Base-by-base conservation (phyloP, 2,888 invertebrate genomes). In the Apeira syringaria region DNA sequence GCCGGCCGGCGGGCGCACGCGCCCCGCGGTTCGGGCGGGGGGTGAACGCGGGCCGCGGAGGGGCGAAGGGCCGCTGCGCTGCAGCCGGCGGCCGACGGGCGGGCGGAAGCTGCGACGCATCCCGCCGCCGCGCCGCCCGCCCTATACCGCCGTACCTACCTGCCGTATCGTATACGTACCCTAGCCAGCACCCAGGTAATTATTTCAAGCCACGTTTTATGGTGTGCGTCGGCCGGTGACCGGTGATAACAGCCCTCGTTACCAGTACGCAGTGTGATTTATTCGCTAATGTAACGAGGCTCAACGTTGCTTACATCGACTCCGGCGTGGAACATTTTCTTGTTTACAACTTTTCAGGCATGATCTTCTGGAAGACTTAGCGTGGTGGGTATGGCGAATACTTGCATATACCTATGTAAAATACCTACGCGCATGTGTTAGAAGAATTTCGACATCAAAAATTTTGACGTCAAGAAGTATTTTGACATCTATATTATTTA, bases 1-100 rank as follows among this genome's bases (percentile, higher is more conserved):
- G 86, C 85, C 87, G 89, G 86, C 89, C 80, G 69, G 86, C 85
- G 86, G 69, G 86, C 84, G 86, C 84, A 77, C 80, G 88, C 82
- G 87, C 81, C 52, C 70, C 61, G 68, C 52, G 74, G 70, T 76
- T 74, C 78, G 73, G 50, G 63, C 61, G 65, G 65, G 73, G 60
- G 74, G 70, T 65, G 70, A 68, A 73, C 67, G 65, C 64, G 65
- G 74, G 66, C 72, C 74, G 66, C 68, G 41, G 43, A 37, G 50
- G 54, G 50, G 36, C 50, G 58, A 52, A 41, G 53, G 27, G 47
- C 44, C 54, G 38, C 50, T 43, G 59, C 54, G 38, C 50, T 43
- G 59, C 50, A 29, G 53, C 34, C 51, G 50, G 28, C 49, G 62
- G 7, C 54, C 49, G 62, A 2, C 54, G 50, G 60, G 61, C 58